A percentile compares a stretch with the other conserved stretches of the same genome.
These are phyloP conservation scores for Brachypodius melanocephalos DNA, from an alignment of 2,113 vertebrate genomes.

Conservation along the genomic window DNA sequence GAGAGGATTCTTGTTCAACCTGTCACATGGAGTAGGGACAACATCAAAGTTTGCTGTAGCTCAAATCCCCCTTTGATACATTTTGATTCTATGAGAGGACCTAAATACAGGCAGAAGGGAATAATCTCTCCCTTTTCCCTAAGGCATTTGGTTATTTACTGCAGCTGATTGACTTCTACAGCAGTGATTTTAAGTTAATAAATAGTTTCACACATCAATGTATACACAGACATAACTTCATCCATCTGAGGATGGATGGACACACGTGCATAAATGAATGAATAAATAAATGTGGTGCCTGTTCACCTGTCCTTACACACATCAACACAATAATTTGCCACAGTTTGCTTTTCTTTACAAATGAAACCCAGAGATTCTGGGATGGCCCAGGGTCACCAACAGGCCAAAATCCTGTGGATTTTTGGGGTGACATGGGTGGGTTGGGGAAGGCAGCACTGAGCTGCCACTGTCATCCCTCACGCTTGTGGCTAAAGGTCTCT, in stretches of 20 bases:
- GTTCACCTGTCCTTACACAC: not conserved
- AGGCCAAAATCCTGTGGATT: not conserved
- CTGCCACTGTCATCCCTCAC: not conserved
- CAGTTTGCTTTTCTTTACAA: not conserved
- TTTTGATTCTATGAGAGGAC: not conserved
- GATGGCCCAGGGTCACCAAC: not conserved
- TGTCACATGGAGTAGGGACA: not conserved
- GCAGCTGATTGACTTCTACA: not conserved
- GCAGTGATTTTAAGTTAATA: not conserved
- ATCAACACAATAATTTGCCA: not conserved
- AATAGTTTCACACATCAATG: not conserved
- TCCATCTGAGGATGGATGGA: not conserved
- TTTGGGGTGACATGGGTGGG: not conserved
- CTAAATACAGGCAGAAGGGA: not conserved
- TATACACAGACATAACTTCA: not conserved
- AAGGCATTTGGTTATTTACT: not conserved
- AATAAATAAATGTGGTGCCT: not conserved
- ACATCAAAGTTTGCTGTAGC: not conserved
- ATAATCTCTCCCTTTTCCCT: not conserved
- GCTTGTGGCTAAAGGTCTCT: not conserved
- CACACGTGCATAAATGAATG: rapidly evolving
- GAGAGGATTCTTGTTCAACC: not conserved
- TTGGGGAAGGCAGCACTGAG: not conserved
- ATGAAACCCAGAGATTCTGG: not conserved
- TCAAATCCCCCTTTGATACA: not conserved